These are phyloP conservation scores for Motacilla alba DNA, from an alignment of 2,113 vertebrate genomes.

Conservation along the genomic window DNA sequence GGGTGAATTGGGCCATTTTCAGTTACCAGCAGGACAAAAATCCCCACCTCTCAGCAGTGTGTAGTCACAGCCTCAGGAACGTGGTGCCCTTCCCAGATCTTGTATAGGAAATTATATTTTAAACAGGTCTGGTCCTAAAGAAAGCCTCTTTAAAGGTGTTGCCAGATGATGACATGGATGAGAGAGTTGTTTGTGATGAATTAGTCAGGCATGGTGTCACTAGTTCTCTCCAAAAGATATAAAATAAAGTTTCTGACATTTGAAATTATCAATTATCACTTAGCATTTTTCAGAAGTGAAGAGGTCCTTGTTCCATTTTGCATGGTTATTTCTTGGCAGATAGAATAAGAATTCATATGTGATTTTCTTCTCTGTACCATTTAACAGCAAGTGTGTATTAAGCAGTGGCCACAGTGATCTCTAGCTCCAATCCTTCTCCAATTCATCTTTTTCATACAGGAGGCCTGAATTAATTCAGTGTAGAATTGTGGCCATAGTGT, in stretches of 20 bases:
- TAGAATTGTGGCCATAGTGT: neutral
- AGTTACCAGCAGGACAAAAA: neutral
- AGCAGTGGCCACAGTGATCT: neutral
- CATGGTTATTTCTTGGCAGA: neutral
- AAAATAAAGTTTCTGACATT: slow-evolving; percentile 6
- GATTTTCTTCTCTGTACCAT: neutral
- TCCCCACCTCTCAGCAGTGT: neutral
- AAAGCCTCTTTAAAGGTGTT: neutral
- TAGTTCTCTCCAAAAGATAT: neutral
- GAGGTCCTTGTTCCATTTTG: neutral
- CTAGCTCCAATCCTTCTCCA: neutral
- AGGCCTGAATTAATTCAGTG: neutral
- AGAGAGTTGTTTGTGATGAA: neutral
- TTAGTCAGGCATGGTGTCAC: neutral
- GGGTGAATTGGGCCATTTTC: neutral
- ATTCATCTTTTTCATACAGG: neutral
- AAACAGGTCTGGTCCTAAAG: neutral
- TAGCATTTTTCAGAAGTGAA: neutral
- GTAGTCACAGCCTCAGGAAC: rapidly evolving
- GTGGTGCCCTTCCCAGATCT: neutral
- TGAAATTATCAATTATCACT: slow-evolving; percentile 6
- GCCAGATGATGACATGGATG: neutral
- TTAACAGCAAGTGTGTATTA: neutral
- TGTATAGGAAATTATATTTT: neutral
- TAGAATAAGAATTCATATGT: neutral